Base-by-base conservation (phyloP, 2,797 vertebrate species). In the Gymnoscopelus microlampas region DNA sequence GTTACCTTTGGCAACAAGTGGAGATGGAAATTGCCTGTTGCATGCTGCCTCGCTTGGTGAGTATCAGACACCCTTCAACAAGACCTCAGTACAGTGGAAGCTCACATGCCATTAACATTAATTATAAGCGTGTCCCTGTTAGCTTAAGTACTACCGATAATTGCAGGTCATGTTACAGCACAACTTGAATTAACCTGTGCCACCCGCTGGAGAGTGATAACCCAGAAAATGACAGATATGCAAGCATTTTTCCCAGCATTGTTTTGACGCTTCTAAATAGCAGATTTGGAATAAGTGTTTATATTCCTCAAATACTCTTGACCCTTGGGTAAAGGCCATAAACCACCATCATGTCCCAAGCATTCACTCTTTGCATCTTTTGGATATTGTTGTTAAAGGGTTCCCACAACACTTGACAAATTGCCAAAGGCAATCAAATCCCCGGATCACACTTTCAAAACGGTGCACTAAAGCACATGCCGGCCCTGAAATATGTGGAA, bases 31-130 rank as follows among this genome's bases (percentile, higher is more conserved):
- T 73, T 99, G 98, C 85, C 91, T 99, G 69, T 91, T 99, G 48
- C 98, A 99, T 0, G 98, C 98, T 0, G 97, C 97, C 3, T 99
- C 97, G 44, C 94, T 99, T 3, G 98, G 98, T 98, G 88, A 92
- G 92, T 80, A 49, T 71, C 23, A 1, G 29, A 48, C 44, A 51
- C 59, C 60, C 69, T 73, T 77, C 23, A 69, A 70, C 66, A 23
- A 48, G 26, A 72, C 60, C 62, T 56, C 51, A 2, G 2, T 32
- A 53, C 35, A 1, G n/a, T 5, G 29, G 0, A 60, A 60, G 66
- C 77, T 83, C 74, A 71, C 78, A 71, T 74, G 44, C 50, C 73
- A 75, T 86, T 83, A 80, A 56, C 62, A 19, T 83, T 82, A 71
- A 84, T 86, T 77, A 71, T 63, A 32, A 71, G 66, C 54, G 68